Conservation (phyloP, 2,797 vertebrate species). For the Danio tinwini region DNA sequence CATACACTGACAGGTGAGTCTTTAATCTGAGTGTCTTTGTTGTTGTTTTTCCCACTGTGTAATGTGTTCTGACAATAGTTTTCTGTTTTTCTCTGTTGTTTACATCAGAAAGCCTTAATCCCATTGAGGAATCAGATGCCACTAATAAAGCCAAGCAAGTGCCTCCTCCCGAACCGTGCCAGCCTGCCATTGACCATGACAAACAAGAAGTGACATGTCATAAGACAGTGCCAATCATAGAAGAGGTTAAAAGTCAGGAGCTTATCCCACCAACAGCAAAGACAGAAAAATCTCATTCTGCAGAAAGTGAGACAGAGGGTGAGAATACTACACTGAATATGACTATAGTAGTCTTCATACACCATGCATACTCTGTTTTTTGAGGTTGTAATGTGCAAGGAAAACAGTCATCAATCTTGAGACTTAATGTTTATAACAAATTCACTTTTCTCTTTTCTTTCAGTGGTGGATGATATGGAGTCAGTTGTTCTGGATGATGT, state of each 20-base stretch:
- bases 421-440: neutral
- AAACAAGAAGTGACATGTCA: slow-evolving; percentile 46
- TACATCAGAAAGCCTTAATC: slow-evolving; percentile 63
- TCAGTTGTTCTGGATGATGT: slow-evolving; percentile 82
- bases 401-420: neutral
- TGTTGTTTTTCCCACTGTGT: neutral
- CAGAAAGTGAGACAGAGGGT: slow-evolving; percentile 65
- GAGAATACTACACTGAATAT: slow-evolving; percentile 34
- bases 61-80: neutral
- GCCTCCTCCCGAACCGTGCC: slow-evolving; percentile 23
- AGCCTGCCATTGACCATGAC: slow-evolving; percentile 32
- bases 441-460: slow-evolving; percentile 36
- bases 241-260: slow-evolving; percentile 55
- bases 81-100: neutral
- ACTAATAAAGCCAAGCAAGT: slow-evolving; percentile 53
- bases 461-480: slow-evolving; percentile 87
- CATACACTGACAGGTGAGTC: slow-evolving; percentile 54
- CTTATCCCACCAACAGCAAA: slow-evolving; percentile 11
- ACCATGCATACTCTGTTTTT: neutral
- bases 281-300: slow-evolving; percentile 31
- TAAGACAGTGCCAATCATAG: slow-evolving; percentile 34
- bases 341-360: neutral
- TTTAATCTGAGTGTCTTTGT: neutral
- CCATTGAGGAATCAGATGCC: slow-evolving; percentile 35
- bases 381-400: neutral